phyloP scores from a whole-genome alignment of 64 coral and sea anemone genomes.

The Stylophora pistillata region DNA sequence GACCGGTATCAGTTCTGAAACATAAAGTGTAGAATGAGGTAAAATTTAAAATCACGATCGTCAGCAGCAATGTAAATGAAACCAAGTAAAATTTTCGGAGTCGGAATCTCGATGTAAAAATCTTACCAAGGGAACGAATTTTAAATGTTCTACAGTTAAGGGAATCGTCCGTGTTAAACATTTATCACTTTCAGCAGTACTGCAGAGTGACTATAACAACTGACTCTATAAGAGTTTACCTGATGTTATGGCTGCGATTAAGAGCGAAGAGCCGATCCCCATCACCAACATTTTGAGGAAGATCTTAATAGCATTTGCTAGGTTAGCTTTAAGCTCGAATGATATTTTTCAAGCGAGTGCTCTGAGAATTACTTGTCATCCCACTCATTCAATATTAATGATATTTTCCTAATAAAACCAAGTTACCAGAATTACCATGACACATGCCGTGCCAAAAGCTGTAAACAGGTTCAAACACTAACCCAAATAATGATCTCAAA shows the following conservation, averaged over 20 bases:
- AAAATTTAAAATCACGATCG: background rate
- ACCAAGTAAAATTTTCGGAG: background rate
- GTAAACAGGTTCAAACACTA: background rate
- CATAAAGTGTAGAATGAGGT: background rate
- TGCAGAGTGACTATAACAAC: background rate
- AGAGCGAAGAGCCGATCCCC: background rate
- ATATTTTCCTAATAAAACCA: constrained; percentile 6
- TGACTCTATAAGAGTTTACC: background rate
- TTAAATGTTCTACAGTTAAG: background rate
- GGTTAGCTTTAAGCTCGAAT: background rate
- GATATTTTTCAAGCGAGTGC: background rate
- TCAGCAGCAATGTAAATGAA: background rate
- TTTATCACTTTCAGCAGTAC: background rate
- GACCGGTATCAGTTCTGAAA: background rate
- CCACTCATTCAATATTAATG: constrained; percentile 43
- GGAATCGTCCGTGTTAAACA: background rate
- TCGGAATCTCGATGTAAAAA: no score
- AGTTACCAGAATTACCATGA: background rate
- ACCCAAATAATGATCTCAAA: background rate
- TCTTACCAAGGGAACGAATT: no score
- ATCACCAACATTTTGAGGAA: background rate
- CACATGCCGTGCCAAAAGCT: constrained; percentile 1
- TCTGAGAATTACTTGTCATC: background rate
- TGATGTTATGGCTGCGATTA: background rate
- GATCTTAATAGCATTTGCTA: background rate